Evolutionary conservation across 2,113 vertebrate genomes (phyloP), one percentile per base, ranked within the genome.

Genomic region (Tupaia chinensis): DNA sequence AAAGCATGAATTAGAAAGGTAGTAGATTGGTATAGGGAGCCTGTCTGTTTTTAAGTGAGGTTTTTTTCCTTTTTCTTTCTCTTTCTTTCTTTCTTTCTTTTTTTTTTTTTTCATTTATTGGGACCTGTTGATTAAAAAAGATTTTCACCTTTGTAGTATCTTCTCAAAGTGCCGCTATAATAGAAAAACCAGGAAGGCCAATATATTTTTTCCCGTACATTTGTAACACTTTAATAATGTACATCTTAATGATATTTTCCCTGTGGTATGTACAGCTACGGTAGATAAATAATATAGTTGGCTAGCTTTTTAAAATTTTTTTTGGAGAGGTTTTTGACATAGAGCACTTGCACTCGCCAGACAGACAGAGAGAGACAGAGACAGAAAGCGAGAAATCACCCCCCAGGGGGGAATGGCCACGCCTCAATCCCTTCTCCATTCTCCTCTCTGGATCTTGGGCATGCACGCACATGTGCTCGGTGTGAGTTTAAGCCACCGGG

Each of bases 181-280:
- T 92, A 70, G 44, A n/a, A 73, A 85, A 76, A 79, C 6, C 32
- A 81, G 20, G 8, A 13, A 87, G 19, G 89, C 27, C 7, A 54
- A 16, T 92, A 93, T 23, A 81, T n/a, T 95, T 89, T 91, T 87
- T 92, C 9, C 7, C 91, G 88, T 96, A 77, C 4, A 73, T 74
- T 79, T 87, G 4, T 83, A 84, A 88, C 58, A 58, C 32, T 79
- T 78, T 66, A 72, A 66, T 78, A 87, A 70, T 94, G n/a, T 44
- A 72, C 78, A 29, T 78, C 19, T 69, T 73, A 95, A n/a, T 81
- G 22, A 74, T 7, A 69, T 87, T 93, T 91, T 72, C 19, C 9
- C 56, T 90, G 27, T 54, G 15, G 7, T 94, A 1, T 88, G 65
- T 82, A 80, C 63, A 94, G 56, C 29, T 81, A 1, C 1, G 58